phyloP scores from a whole-genome alignment of 2,888 invertebrate species.

The Drosophila sordidula region DNA sequence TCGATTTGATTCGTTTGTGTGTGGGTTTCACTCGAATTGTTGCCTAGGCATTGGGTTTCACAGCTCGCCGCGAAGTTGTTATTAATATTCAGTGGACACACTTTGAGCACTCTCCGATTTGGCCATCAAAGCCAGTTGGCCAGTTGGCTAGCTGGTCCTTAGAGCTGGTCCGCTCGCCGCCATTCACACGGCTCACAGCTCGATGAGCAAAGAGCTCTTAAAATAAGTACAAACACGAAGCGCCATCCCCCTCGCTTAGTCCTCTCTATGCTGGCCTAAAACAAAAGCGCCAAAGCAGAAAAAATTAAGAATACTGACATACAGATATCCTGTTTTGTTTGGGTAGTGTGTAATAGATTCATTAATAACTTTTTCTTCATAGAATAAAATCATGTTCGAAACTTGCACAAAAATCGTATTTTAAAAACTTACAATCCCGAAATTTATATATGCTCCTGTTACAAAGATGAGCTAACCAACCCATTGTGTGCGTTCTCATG shows the following conservation, averaged over 20 bases:
- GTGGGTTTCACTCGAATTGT: constrained; percentile 45
- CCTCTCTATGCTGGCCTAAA: constrained; percentile 14
- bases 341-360: too few species aligned
- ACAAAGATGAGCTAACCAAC: background rate
- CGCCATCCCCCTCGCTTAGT: background rate
- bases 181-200: constrained; percentile 58
- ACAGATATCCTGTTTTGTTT: constrained; percentile 8
- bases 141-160: constrained; percentile 30
- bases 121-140: constrained; percentile 42
- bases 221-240: constrained; percentile 46
- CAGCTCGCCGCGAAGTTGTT: constrained; percentile 5
- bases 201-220: constrained; percentile 67
- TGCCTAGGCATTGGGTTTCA: background rate
- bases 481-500: background rate
- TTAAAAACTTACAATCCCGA: too few species aligned
- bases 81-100: constrained; percentile 22
- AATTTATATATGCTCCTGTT: too few species aligned
- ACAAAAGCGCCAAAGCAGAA: constrained; percentile 32
- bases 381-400: too few species aligned
- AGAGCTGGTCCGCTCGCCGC: constrained; percentile 59
- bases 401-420: too few species aligned
- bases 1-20: constrained; percentile 28
- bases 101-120: background rate
- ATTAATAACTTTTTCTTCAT: too few species aligned
- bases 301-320: background rate